Conservation (phyloP, 2,888 invertebrate genomes). For the Drosophila mercatorum region DNA sequence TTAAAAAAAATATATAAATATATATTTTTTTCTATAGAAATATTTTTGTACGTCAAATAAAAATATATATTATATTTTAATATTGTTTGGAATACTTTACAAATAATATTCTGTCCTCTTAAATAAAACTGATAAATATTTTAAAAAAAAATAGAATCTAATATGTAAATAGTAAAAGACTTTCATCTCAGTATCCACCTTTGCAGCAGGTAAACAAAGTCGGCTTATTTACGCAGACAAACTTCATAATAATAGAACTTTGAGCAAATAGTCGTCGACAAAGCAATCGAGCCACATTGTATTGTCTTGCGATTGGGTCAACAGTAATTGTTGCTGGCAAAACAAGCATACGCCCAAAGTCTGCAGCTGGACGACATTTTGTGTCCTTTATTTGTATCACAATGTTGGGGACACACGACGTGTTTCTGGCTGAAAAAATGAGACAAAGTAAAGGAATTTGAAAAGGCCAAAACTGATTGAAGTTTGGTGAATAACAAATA, state of each 20-base stretch:
- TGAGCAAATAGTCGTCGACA: not conserved
- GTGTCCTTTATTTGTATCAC: not conserved
- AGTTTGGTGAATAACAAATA: not conserved
- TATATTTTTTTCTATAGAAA: no score
- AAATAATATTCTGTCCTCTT: no score
- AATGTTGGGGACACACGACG: not conserved
- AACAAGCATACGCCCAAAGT: not conserved
- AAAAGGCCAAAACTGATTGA: not conserved
- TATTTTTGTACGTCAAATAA: no score
- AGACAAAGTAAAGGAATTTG: not conserved
- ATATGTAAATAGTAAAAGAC: not conserved
- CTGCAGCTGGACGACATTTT: not conserved
- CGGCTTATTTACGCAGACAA: not conserved
- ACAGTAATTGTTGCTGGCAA: not conserved
- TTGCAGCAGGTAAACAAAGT: not conserved
- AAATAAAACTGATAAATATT: no score
- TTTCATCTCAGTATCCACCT: not conserved
- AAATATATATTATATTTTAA: no score
- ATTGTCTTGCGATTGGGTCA: not conserved
- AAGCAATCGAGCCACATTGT: conserved; percentile 1
- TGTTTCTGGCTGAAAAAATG: not conserved
- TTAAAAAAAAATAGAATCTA: no score
- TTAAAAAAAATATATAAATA: no score
- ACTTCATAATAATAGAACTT: not conserved
- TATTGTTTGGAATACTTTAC: no score